Percentiles rank a stretch among this genome's conserved stretches.
phyloP scores from a whole-genome alignment of 2,113 vertebrate genomes.

The Barbus barbus region DNA sequence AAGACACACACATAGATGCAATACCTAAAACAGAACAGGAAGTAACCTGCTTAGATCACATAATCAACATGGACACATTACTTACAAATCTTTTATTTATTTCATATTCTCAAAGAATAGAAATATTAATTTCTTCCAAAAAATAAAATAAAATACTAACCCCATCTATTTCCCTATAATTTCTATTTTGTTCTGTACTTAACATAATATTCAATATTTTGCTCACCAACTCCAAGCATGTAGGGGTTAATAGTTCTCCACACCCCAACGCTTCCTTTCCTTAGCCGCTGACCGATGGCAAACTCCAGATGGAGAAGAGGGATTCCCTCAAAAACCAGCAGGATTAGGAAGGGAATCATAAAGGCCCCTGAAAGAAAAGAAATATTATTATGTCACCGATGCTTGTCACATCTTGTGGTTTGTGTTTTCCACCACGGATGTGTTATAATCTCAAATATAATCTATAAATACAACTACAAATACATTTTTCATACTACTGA shows the following conservation, averaged over 20 bases:
- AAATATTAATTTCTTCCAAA: no score
- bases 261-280: constrained; percentile 82
- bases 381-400: background rate
- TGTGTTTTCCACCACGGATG: background rate
- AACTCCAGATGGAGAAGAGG: constrained; percentile 90
- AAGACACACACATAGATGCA: constrained; percentile 86
- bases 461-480: background rate
- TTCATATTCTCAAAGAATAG: no score
- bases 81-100: no score
- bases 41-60: background rate
- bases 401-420: background rate
- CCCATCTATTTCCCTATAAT: no score
- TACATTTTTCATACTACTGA: no score
- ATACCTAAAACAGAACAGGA: constrained; percentile 73
- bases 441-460: background rate
- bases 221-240: constrained; percentile 85
- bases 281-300: constrained; percentile 88
- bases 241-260: constrained; percentile 85
- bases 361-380: constrained; percentile 81
- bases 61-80: no score
- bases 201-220: background rate
- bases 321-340: constrained; percentile 89
- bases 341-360: constrained; percentile 93
- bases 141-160: no score
- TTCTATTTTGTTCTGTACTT: background rate